phyloP scores from a whole-genome alignment of 30 jellyfish, hydroid and myxozoan species.

The Haliclystus octoradiatus region DNA sequence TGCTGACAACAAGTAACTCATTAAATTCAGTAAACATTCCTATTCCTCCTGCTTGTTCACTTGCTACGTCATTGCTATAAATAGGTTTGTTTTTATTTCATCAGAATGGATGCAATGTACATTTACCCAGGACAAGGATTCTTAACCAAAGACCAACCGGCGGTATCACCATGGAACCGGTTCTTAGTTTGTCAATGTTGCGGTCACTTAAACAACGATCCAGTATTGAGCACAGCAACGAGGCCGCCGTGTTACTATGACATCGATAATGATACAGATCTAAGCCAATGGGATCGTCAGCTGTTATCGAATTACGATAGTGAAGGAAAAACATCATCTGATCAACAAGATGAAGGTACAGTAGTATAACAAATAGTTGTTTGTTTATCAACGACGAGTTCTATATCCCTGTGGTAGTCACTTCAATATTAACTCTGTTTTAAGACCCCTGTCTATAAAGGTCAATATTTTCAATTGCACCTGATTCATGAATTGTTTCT shows the following conservation, averaged over 20 bases:
- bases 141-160: background rate
- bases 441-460: no score
- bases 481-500: no score
- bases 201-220: background rate
- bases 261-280: background rate
- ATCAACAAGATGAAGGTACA: background rate
- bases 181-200: background rate
- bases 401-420: no score
- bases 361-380: no score
- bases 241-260: constrained; percentile 2
- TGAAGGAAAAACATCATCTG: background rate
- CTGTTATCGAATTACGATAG: background rate
- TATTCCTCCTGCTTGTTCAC: background rate
- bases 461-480: no score
- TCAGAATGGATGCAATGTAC: constrained; percentile 1
- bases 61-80: background rate
- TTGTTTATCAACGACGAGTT: no score
- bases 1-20: no score
- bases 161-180: background rate
- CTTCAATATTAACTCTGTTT: no score
- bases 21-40: no score
- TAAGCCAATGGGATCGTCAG: constrained; percentile 1
- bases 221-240: background rate
- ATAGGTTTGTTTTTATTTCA: background rate
- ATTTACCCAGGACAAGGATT: background rate